Evolutionary conservation across 1,140 invertebrate genomes (phyloP).

Genomic region (Coptotermes formosanus): DNA sequence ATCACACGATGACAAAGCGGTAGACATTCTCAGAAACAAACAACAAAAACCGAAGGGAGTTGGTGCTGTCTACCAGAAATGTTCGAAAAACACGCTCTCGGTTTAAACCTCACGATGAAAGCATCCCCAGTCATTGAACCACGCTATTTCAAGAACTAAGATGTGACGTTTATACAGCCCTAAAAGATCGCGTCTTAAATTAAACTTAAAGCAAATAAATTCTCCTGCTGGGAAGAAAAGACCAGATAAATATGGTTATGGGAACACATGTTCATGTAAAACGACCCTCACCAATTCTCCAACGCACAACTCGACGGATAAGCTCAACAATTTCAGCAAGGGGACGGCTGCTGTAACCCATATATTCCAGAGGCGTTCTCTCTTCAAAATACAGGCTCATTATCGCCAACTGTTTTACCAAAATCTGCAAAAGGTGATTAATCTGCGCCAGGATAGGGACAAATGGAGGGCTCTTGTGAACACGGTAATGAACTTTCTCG

Average conservation of each 20-base stretch:
- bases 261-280: neutral
- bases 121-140: neutral
- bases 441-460: too few species aligned
- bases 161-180: neutral
- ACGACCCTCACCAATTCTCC: neutral
- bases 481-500: too few species aligned
- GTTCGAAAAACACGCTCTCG: neutral
- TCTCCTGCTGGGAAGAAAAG: neutral
- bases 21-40: neutral
- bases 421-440: too few species aligned
- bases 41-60: neutral
- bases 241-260: neutral
- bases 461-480: too few species aligned
- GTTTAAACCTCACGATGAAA: neutral
- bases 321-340: too few species aligned
- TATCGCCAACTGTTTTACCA: too few species aligned
- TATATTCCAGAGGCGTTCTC: too few species aligned
- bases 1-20: neutral
- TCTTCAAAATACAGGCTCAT: too few species aligned
- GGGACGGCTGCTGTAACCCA: too few species aligned
- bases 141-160: neutral
- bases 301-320: neutral
- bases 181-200: neutral
- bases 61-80: neutral
- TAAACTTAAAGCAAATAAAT: constrained; percentile 14